These are phyloP conservation scores for Trichogramma pretiosum DNA, from an alignment of 1,140 invertebrate genomes.

Conservation along the genomic window DNA sequence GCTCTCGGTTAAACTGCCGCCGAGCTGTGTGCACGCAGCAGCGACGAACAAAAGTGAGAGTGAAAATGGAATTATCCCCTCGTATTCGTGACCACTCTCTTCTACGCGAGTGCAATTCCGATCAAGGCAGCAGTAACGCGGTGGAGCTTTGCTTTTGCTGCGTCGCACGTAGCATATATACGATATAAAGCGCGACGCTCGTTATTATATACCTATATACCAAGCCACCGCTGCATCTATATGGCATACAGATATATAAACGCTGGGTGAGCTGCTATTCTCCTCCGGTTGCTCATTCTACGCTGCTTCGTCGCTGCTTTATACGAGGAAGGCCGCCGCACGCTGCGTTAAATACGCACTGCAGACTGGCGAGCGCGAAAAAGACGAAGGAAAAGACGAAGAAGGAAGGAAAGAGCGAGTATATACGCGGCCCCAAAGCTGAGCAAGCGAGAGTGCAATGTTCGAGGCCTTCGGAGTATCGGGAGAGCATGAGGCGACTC, in stretches of 20 bases:
- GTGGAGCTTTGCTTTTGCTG: conserved; percentile 26
- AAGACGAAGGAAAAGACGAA: conserved; percentile 4
- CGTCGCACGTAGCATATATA: no score
- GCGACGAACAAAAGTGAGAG: conserved; percentile 7
- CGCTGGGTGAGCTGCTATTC: no score
- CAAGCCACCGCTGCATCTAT: no score
- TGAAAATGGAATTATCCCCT: conserved; percentile 7
- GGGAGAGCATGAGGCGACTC: conserved; percentile 35
- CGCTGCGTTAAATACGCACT: conserved; percentile 4
- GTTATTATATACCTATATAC: no score
- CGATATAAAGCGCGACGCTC: no score
- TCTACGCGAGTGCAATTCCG: conserved; percentile 30
- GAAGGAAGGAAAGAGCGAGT: conserved; percentile 8
- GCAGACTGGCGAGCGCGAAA: conserved; percentile 1
- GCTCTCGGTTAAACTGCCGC: no score
- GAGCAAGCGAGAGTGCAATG: conserved; percentile 33
- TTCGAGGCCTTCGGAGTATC: conserved; percentile 38
- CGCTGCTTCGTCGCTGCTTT: no score
- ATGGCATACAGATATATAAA: no score
- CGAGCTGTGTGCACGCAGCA: no score
- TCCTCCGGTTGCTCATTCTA: no score
- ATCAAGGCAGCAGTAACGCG: conserved; percentile 42
- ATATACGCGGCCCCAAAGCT: neutral
- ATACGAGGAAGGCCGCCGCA: no score
- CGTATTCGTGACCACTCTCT: conserved; percentile 37